Percentiles rank a stretch among this genome's conserved stretches.
Evolutionary conservation across 2,888 invertebrate genomes (phyloP).

Genomic region (Drosophila fulvimacula): DNA sequence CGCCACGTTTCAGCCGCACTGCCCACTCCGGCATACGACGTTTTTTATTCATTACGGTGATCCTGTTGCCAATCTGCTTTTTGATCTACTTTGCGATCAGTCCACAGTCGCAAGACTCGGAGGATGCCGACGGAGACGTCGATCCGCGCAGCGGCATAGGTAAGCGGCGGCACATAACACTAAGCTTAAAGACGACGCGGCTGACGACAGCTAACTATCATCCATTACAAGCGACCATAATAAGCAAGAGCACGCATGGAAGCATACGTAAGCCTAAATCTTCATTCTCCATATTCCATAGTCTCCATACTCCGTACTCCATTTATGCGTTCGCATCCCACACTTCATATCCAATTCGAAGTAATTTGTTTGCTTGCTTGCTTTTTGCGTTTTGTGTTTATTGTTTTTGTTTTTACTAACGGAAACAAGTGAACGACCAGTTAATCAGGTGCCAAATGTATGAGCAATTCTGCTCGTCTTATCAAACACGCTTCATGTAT

Average conservation of each 20-base stretch:
- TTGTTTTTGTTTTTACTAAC: not conserved
- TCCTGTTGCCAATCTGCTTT: slow-evolving; percentile 22
- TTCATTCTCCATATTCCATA: slow-evolving; percentile 1
- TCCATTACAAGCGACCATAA: slow-evolving; percentile 4
- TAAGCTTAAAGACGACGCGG: not conserved
- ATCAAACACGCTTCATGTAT: not conserved
- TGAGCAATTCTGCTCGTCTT: slow-evolving; percentile 1
- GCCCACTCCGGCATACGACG: slow-evolving; percentile 35
- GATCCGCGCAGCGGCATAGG: slow-evolving; percentile 49
- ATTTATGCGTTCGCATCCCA: not conserved
- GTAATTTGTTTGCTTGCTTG: not conserved
- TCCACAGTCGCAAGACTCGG: slow-evolving; percentile 37
- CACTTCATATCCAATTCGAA: not conserved
- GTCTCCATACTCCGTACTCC: not conserved
- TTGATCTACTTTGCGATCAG: slow-evolving; percentile 54
- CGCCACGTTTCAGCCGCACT: slow-evolving; percentile 20
- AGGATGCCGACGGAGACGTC: slow-evolving; percentile 32
- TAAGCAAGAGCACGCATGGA: not conserved
- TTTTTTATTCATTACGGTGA: slow-evolving; percentile 23
- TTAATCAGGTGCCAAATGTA: not conserved
- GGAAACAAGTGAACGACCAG: slow-evolving; percentile 7
- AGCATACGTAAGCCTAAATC: slow-evolving; percentile 29
- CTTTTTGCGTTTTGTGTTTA: not conserved
- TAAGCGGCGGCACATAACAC: slow-evolving; percentile 40
- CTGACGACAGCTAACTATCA: slow-evolving; percentile 8